Conservation (phyloP, 2,888 invertebrate genomes). For the Lathronympha strigana region DNA sequence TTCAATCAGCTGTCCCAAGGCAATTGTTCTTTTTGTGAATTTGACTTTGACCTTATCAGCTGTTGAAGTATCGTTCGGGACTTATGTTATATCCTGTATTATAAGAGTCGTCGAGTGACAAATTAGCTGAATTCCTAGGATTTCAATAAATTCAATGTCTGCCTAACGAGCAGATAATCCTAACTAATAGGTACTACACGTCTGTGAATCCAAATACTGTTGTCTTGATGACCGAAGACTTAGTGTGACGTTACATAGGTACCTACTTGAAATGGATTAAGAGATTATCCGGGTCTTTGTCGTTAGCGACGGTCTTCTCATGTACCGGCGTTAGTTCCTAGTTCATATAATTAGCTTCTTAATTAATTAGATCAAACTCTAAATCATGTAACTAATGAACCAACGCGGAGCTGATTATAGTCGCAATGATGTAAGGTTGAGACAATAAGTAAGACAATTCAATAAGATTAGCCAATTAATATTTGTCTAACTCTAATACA, state of each 20-base stretch:
- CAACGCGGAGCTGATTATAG: background rate
- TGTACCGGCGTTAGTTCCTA: background rate
- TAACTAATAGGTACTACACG: constrained; percentile 18
- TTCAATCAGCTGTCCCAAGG: no score
- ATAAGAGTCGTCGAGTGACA: background rate
- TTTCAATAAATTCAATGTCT: background rate
- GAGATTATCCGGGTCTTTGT: constrained; percentile 30
- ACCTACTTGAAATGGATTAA: constrained; percentile 19
- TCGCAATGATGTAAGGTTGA: background rate
- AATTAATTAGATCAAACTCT: background rate
- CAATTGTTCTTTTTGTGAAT: no score
- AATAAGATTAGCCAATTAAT: no score
- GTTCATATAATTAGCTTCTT: background rate
- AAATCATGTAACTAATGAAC: background rate
- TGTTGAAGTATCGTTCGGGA: no score
- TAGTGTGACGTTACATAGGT: constrained; percentile 22
- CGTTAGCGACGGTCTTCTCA: background rate
- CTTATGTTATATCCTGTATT: no score
- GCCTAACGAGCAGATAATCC: constrained; percentile 17
- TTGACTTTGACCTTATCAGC: no score
- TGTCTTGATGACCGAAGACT: constrained; percentile 29
- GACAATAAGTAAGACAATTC: background rate
- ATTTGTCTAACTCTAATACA: no score
- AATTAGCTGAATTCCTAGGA: background rate
- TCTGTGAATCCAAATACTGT: constrained; percentile 5